phyloP scores from a whole-genome alignment of 2,797 vertebrate genomes.

The Xerus rutilus region DNA sequence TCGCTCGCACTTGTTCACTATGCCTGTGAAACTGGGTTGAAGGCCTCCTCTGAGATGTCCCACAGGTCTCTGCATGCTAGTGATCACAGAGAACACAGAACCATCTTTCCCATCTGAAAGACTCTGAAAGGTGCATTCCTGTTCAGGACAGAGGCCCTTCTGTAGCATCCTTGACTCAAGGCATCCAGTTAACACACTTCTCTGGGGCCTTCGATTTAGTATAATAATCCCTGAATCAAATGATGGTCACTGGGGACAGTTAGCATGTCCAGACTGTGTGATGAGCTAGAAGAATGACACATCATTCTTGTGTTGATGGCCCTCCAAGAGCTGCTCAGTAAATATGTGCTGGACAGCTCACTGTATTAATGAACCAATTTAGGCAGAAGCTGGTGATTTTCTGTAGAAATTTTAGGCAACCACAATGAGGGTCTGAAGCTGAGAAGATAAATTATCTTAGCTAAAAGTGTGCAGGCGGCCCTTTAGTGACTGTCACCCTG shows the following conservation, averaged over 20 bases:
- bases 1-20: no score
- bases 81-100: not conserved
- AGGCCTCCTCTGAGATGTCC: not conserved
- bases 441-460: not conserved
- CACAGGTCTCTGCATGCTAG: not conserved
- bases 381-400: not conserved
- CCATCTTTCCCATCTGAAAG: not conserved
- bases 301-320: no score
- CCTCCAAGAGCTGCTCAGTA: not conserved
- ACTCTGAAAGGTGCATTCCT: not conserved
- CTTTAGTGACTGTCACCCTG: not conserved
- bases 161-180: not conserved
- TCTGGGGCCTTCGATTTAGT: not conserved
- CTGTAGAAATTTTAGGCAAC: not conserved
- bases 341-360: not conserved
- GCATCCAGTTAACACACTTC: not conserved
- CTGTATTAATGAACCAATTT: not conserved
- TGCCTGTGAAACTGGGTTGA: not conserved
- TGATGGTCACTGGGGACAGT: not conserved
- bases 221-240: not conserved
- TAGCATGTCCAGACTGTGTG: not conserved
- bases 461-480: accelerated
- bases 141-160: not conserved
- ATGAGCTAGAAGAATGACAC: not conserved
- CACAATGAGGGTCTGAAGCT: not conserved